A percentile compares a stretch with the other conserved stretches of the same genome.
Evolutionary conservation across 2,888 invertebrate species (phyloP).

Genomic region (Melinaea marsaeus): DNA sequence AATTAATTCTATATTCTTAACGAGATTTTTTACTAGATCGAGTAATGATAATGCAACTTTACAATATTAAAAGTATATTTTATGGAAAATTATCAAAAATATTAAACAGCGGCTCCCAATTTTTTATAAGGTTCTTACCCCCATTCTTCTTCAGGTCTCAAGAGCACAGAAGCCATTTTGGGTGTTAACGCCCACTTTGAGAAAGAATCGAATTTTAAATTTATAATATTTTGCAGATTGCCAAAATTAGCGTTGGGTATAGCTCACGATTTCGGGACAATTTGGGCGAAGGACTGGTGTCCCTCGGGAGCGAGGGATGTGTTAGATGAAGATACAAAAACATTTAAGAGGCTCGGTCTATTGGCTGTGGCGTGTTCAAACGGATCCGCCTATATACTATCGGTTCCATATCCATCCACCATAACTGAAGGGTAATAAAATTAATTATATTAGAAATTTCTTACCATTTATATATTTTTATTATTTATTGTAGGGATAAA

Average conservation of each 20-base stretch:
- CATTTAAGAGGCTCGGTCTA: conserved; percentile 78
- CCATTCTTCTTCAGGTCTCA: too few species aligned
- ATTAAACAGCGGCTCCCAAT: too few species aligned
- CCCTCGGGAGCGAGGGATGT: conserved; percentile 82
- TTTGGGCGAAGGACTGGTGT: conserved; percentile 87
- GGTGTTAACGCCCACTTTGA: too few species aligned
- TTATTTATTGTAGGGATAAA: conserved; percentile 45
- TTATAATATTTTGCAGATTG: conserved; percentile 36
- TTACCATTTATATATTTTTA: too few species aligned
- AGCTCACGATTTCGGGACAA: conserved; percentile 80
- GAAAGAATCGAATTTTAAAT: background rate
- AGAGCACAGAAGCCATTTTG: too few species aligned
- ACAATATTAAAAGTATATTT: too few species aligned
- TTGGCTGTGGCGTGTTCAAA: conserved; percentile 83
- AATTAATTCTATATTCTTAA: too few species aligned
- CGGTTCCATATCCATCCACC: conserved; percentile 71
- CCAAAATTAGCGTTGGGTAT: conserved; percentile 76
- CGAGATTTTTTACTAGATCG: too few species aligned
- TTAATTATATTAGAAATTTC: background rate
- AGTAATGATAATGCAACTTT: too few species aligned
- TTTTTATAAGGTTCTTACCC: too few species aligned
- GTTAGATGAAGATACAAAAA: conserved; percentile 20
- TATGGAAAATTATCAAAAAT: too few species aligned
- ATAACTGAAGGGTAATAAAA: conserved; percentile 42
- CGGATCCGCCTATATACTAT: conserved; percentile 80